Evolutionary conservation across 2,888 invertebrate species (phyloP).

Genomic region (Sinopyrophorus schimmeli): DNA sequence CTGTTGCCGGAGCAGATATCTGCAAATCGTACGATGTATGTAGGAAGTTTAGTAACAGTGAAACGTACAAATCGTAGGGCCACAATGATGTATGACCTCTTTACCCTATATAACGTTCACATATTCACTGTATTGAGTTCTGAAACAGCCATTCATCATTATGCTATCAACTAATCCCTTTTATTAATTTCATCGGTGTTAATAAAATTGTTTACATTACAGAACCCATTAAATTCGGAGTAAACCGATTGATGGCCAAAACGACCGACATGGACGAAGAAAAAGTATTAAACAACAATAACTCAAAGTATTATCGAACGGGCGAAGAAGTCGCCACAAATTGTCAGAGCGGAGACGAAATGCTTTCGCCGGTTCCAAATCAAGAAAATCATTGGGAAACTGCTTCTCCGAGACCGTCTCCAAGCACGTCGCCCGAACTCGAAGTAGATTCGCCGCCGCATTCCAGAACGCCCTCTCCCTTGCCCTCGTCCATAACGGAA

Average conservation of each 20-base stretch:
- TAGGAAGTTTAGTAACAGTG: slow-evolving; percentile 38
- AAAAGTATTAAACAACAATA: slow-evolving; percentile 58
- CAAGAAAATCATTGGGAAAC: slow-evolving; percentile 46
- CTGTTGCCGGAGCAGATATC: slow-evolving; percentile 28
- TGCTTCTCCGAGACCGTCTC: slow-evolving; percentile 49
- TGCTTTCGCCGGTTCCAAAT: slow-evolving; percentile 45
- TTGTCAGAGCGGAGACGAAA: slow-evolving; percentile 61
- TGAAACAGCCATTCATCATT: slow-evolving; percentile 32
- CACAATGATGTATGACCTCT: slow-evolving; percentile 37
- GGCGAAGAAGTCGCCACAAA: slow-evolving; percentile 59
- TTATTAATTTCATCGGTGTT: slow-evolving; percentile 19
- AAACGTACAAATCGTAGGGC: slow-evolving; percentile 42
- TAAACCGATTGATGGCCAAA: slow-evolving; percentile 75
- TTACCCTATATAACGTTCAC: slow-evolving; percentile 28
- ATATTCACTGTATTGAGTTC: slow-evolving; percentile 34
- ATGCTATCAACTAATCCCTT: slow-evolving; percentile 18
- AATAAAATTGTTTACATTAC: slow-evolving; percentile 49
- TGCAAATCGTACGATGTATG: slow-evolving; percentile 31
- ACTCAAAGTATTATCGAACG: slow-evolving; percentile 51
- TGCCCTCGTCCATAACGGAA: slow-evolving; percentile 55
- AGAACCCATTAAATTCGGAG: slow-evolving; percentile 85
- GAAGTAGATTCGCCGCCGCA: slow-evolving; percentile 77
- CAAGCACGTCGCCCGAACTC: slow-evolving; percentile 68
- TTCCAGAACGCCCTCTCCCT: slow-evolving; percentile 59
- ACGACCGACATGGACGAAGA: slow-evolving; percentile 66